These are phyloP conservation scores for Lasiommata megera DNA, from an alignment of 2,888 invertebrate genomes.

Conservation along the genomic window DNA sequence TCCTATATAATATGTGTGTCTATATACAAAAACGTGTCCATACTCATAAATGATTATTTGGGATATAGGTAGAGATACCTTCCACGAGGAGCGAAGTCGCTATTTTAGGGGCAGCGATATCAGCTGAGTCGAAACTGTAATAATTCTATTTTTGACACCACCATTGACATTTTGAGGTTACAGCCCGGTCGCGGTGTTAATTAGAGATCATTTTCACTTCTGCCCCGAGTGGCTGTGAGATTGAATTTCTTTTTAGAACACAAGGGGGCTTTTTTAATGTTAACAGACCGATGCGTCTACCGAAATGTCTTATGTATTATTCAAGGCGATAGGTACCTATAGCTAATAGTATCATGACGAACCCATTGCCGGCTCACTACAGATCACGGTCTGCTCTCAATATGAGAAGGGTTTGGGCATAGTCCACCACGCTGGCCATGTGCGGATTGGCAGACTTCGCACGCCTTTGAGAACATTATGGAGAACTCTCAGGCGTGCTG, in stretches of 20 bases:
- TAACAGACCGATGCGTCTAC: background rate
- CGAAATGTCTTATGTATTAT: too few species aligned
- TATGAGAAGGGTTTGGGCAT: too few species aligned
- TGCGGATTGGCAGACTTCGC: too few species aligned
- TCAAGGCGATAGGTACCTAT: too few species aligned
- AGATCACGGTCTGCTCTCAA: too few species aligned
- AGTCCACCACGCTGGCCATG: too few species aligned
- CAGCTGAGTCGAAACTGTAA: conserved; percentile 27
- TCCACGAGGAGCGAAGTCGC: background rate
- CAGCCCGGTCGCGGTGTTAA: conserved; percentile 29
- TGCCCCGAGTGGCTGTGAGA: conserved; percentile 7
- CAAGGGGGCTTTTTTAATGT: background rate
- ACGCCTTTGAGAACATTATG: too few species aligned
- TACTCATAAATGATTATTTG: background rate
- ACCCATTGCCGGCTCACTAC: too few species aligned
- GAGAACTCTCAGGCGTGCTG: too few species aligned
- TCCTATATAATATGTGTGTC: too few species aligned
- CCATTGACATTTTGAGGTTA: conserved; percentile 34
- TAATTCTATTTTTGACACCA: conserved; percentile 30
- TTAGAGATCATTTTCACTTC: conserved; percentile 27
- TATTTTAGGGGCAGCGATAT: conserved; percentile 22
- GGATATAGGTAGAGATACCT: background rate
- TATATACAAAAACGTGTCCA: too few species aligned
- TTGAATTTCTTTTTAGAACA: conserved; percentile 17
- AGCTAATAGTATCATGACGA: too few species aligned